phyloP scores from a whole-genome alignment of 1,140 invertebrate genomes.

The Cotesia vestalis region DNA sequence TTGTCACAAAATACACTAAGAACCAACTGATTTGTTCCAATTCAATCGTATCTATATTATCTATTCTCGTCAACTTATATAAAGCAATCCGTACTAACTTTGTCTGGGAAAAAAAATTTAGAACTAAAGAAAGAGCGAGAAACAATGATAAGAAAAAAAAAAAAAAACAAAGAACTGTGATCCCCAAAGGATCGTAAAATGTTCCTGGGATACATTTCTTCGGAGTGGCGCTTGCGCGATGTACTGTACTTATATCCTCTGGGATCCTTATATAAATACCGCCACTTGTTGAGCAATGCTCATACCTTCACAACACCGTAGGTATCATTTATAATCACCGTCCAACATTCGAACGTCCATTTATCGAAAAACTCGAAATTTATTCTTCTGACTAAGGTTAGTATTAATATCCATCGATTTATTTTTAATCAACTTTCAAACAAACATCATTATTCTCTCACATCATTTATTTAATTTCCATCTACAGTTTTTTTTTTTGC shows the following conservation, averaged over 20 bases:
- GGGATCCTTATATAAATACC: conserved; percentile 61
- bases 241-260: conserved; percentile 32
- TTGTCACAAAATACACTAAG: conserved; percentile 13
- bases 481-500: neutral
- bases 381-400: conserved; percentile 5
- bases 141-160: neutral
- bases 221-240: conserved; percentile 47
- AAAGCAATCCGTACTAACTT: conserved; percentile 32
- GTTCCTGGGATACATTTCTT: conserved; percentile 31
- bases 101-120: conserved; percentile 1
- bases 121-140: conserved; percentile 1
- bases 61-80: conserved; percentile 29
- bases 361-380: neutral
- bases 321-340: conserved; percentile 49
- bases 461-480: neutral
- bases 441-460: neutral
- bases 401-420: neutral
- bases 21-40: conserved; percentile 37
- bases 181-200: conserved; percentile 42
- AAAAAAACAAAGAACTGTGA: neutral
- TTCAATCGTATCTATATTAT: conserved; percentile 32
- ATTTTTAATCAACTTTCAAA: neutral
- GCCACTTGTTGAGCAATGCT: conserved; percentile 64
- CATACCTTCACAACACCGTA: conserved; percentile 57
- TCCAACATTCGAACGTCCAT: conserved; percentile 41